These are phyloP conservation scores for Brienomyrus brachyistius DNA, from an alignment of 2,113 vertebrate species.

Conservation along the genomic window DNA sequence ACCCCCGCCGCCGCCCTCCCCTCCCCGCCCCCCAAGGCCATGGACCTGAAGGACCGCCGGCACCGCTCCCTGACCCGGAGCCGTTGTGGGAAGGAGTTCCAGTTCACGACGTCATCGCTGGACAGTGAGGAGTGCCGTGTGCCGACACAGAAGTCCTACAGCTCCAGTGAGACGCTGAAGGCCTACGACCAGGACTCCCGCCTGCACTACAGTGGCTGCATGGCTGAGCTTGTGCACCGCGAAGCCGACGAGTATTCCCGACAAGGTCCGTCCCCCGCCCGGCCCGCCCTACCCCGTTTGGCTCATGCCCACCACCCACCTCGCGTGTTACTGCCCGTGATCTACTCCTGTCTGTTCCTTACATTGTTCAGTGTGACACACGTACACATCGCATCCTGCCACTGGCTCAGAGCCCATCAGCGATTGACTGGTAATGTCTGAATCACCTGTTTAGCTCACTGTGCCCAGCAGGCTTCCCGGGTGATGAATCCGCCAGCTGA, in stretches of 20 bases:
- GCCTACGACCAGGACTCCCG: constrained; percentile 88
- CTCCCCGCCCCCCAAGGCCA: constrained; percentile 31
- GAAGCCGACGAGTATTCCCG: constrained; percentile 89
- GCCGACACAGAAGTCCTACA: constrained; percentile 94
- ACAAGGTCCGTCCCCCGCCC: constrained; percentile 70
- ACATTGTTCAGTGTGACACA: neutral
- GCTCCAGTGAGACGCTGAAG: constrained; percentile 93
- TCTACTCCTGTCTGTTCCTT: neutral
- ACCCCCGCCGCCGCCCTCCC: neutral
- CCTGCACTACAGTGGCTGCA: constrained; percentile 84
- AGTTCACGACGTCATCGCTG: constrained; percentile 83
- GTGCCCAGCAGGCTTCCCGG: neutral
- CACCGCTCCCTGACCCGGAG: constrained; percentile 83
- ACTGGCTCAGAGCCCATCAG: neutral
- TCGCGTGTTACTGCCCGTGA: neutral
- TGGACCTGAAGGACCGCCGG: constrained; percentile 89
- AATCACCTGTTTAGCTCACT: neutral
- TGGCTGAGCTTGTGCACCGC: constrained; percentile 87
- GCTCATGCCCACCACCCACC: neutral
- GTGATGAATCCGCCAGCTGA: neutral
- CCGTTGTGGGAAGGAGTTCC: constrained; percentile 80
- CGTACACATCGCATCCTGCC: neutral
- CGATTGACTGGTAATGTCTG: neutral
- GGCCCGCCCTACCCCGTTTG: neutral
- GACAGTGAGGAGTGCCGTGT: constrained; percentile 87